phyloP scores from a whole-genome alignment of 2,113 vertebrate species.

The Proterorhinus semilunaris region DNA sequence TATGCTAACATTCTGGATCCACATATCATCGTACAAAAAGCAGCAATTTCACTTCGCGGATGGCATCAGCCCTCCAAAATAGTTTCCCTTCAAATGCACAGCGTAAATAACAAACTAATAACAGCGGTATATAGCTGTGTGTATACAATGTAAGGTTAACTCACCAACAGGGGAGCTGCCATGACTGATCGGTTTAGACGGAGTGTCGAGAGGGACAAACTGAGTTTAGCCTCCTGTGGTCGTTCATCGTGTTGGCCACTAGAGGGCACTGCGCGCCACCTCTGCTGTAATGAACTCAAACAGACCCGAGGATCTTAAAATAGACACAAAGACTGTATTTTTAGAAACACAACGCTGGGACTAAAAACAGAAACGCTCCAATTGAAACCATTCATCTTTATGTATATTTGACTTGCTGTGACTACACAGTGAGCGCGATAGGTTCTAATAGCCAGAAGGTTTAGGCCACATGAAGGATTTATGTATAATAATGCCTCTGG shows the following conservation, averaged over 20 bases:
- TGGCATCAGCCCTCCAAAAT: too few relatives aligned
- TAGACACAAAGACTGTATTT: conserved; percentile 1
- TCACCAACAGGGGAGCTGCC: conserved; percentile 57
- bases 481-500: conserved; percentile 2
- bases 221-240: background rate
- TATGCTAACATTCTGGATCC: too few relatives aligned
- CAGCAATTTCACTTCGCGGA: too few relatives aligned
- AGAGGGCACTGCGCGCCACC: conserved; percentile 11
- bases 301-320: background rate
- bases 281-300: background rate
- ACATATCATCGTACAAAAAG: too few relatives aligned
- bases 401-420: background rate
- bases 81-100: too few relatives aligned
- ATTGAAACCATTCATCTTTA: background rate
- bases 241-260: conserved; percentile 4
- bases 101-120: too few relatives aligned
- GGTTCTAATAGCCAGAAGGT: background rate
- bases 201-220: conserved; percentile 47
- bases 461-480: background rate
- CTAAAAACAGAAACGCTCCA: background rate
- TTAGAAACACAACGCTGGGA: background rate
- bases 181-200: conserved; percentile 44
- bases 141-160: conserved; percentile 33
- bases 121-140: too few relatives aligned
- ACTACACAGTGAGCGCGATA: too few relatives aligned